Percentiles rank a stretch among this genome's conserved stretches.
phyloP scores from a whole-genome alignment of 2,797 vertebrate species.

The Tiaroga cobitis region DNA sequence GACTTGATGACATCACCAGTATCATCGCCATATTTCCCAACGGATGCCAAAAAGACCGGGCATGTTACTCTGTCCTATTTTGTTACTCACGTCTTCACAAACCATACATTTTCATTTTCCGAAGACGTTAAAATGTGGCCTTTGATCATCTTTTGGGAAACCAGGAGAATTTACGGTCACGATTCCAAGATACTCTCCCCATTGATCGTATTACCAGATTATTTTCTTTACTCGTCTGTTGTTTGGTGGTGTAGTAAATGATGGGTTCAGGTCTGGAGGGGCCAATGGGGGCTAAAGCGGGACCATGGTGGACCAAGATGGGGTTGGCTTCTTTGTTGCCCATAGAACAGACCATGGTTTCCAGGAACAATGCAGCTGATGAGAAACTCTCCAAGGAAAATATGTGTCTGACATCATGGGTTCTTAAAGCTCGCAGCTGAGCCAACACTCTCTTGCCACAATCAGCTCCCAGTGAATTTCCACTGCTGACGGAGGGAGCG shows the following conservation, averaged over 20 bases:
- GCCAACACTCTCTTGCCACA: conserved; percentile 83
- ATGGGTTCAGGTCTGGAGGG: conserved; percentile 34
- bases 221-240: conserved; percentile 34
- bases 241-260: conserved; percentile 43
- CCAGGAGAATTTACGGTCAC: background rate
- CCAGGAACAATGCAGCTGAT: conserved; percentile 88
- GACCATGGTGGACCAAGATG: conserved; percentile 61
- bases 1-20: conserved; percentile 70
- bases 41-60: background rate
- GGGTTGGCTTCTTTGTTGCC: conserved; percentile 75
- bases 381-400: conserved; percentile 86
- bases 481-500: conserved; percentile 78
- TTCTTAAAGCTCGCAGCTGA: conserved; percentile 83
- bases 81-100: conserved; percentile 66
- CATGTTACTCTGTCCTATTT: conserved; percentile 62
- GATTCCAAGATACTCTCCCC: conserved; percentile 20
- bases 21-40: conserved; percentile 53
- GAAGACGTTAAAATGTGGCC: conserved; percentile 51
- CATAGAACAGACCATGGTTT: conserved; percentile 81
- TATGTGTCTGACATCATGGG: conserved; percentile 87
- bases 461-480: conserved; percentile 86
- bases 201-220: conserved; percentile 43
- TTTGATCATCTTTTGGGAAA: conserved; percentile 28
- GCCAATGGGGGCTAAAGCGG: conserved; percentile 29
- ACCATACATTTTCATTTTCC: conserved; percentile 56